A percentile compares a stretch with the other conserved stretches of the same genome.
These are phyloP conservation scores for Peromyscus leucopus DNA, from an alignment of 2,113 vertebrate genomes.

Conservation along the genomic window DNA sequence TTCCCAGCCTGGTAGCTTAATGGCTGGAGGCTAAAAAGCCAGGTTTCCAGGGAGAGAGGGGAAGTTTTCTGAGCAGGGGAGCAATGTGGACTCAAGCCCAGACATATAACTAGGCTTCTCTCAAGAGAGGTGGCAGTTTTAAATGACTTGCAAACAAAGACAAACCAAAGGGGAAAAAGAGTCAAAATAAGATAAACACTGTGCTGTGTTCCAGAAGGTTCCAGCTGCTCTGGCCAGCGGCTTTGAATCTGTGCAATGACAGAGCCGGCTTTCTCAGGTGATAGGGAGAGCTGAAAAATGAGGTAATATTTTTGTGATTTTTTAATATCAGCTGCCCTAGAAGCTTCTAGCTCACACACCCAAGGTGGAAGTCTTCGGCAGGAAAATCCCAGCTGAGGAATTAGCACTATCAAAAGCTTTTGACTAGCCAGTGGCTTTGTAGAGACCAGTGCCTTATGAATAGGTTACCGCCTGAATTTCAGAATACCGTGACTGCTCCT, in stretches of 20 bases:
- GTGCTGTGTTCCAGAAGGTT: neutral
- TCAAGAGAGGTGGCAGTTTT: slow-evolving; percentile 16
- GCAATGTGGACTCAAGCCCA: neutral
- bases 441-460: slow-evolving; percentile 14
- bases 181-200: neutral
- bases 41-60: slow-evolving; percentile 60
- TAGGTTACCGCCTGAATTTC: slow-evolving; percentile 18
- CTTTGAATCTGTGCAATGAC: slow-evolving; percentile 24
- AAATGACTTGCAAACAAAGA: slow-evolving; percentile 23
- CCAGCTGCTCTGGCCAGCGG: neutral
- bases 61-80: slow-evolving; percentile 45
- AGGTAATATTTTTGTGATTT: neutral
- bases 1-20: slow-evolving; percentile 62
- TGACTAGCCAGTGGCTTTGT: slow-evolving; percentile 1
- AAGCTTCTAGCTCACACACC: neutral
- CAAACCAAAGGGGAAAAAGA: neutral
- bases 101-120: neutral
- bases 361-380: neutral
- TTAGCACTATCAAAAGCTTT: neutral
- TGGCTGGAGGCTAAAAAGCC: slow-evolving; percentile 63
- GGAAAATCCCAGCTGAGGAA: neutral
- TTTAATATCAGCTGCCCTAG: neutral
- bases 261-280: slow-evolving; percentile 35
- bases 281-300: neutral
- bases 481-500: neutral